Evolutionary conservation across 2,888 invertebrate genomes (phyloP).

Genomic region (Seira musarum): DNA sequence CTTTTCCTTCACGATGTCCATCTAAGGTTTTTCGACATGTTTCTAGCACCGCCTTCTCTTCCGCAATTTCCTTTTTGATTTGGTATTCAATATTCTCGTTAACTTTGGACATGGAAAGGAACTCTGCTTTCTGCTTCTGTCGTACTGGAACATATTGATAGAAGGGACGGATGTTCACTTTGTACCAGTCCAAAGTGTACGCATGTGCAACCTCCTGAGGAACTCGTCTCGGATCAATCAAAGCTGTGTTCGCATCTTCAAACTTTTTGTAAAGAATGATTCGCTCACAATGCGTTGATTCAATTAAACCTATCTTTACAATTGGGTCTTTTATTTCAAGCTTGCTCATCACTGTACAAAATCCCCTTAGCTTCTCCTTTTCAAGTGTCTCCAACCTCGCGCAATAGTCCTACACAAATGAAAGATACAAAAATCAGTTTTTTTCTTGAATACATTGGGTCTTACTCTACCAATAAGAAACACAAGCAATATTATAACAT

Average conservation of each 20-base stretch:
- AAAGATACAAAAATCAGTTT: too few species aligned
- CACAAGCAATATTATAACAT: too few species aligned
- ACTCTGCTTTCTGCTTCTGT: slow-evolving; percentile 20
- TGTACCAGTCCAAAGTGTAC: slow-evolving; percentile 45
- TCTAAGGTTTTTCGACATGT: slow-evolving; percentile 21
- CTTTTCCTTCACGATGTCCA: background rate
- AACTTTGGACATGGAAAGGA: slow-evolving; percentile 33
- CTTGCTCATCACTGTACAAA: slow-evolving; percentile 34
- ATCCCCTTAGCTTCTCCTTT: background rate
- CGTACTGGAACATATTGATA: slow-evolving; percentile 18
- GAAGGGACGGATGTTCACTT: slow-evolving; percentile 19
- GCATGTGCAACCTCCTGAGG: slow-evolving; percentile 20
- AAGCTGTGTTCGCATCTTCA: background rate
- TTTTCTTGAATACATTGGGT: too few species aligned
- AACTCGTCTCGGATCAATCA: slow-evolving; percentile 15
- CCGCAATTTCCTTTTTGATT: slow-evolving; percentile 24
- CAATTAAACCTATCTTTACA: slow-evolving; percentile 29
- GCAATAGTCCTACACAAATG: background rate
- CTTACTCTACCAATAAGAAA: too few species aligned
- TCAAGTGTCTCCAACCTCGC: background rate
- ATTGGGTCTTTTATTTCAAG: slow-evolving; percentile 11
- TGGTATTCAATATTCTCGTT: background rate
- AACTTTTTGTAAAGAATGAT: slow-evolving; percentile 36
- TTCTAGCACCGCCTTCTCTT: background rate
- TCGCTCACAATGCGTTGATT: slow-evolving; percentile 36